Conservation (phyloP, 2,113 vertebrate genomes). For the Charina bottae region DNA sequence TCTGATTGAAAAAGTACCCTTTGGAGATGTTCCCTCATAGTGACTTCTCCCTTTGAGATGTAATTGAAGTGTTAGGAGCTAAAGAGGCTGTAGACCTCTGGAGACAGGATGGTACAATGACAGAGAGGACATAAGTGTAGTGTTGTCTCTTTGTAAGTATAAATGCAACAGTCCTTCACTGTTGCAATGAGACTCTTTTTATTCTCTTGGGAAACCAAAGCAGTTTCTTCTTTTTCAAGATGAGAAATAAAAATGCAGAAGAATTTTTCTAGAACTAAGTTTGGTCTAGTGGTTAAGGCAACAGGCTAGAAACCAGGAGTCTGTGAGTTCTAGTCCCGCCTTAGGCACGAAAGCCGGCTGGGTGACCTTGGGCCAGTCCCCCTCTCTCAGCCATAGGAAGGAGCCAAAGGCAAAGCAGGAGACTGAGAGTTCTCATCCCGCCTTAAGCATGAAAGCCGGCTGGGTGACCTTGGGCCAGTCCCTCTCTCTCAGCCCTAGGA, state of each 20-base stretch:
- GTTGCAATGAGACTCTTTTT: not conserved
- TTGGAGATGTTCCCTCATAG: not conserved
- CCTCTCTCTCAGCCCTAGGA: too few relatives aligned
- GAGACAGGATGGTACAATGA: not conserved
- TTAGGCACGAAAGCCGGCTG: too few relatives aligned
- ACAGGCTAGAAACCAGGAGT: too few relatives aligned
- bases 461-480: too few relatives aligned
- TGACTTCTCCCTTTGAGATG: not conserved
- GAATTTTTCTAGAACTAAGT: not conserved
- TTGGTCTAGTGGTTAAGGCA: too few relatives aligned
- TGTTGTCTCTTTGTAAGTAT: not conserved
- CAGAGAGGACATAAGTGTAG: not conserved
- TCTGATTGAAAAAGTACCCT: not conserved
- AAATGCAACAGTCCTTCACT: not conserved
- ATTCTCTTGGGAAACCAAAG: not conserved
- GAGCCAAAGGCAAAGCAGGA: too few relatives aligned
- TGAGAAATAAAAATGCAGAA: not conserved
- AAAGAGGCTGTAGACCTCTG: not conserved
- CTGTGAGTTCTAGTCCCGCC: too few relatives aligned
- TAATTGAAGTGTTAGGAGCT: not conserved
- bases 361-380: too few relatives aligned
- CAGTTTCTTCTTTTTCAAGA: not conserved
- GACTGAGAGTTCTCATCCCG: too few relatives aligned
- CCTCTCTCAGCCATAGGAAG: too few relatives aligned
- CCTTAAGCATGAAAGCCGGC: too few relatives aligned